Base-by-base conservation (phyloP, 2,797 vertebrate genomes). In the Sebastes hubbsi region DNA sequence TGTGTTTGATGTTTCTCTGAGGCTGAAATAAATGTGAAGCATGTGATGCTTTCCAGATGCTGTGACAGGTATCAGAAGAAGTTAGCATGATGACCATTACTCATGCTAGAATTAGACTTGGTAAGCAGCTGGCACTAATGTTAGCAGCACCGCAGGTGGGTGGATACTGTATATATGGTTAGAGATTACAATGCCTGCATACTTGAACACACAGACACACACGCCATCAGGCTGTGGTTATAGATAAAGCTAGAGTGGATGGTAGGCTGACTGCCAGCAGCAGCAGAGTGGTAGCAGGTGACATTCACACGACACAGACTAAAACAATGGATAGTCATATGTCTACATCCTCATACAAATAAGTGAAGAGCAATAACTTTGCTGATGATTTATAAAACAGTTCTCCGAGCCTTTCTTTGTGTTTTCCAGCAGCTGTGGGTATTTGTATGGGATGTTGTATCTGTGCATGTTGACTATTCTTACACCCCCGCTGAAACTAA, bases 171-270 rank as follows among this genome's bases (percentile, higher is more conserved):
- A 11, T 46, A 42, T 13, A 8, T 72, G 25, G 36, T 65, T 75
- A 55, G 22, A 58, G 64, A 82, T 59, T 34, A 29, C 42, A 80
- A 34, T 54, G 64, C 54, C 38, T 52, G 56, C 56, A 59, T 27
- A 58, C 22, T 22, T 34, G 55, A 76, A 46, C 59, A 63, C 11
- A 20, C 14, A 74, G 24, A 24, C 5, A 52, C 8, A 52, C 46
- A 9, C 52, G 32, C 49, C 60, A 78, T 80, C 78, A 80, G 56
- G 63, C 64, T 34, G 62, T 81, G 69, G 60, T 82, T 67, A 70
- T 67, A 85, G 90, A 90, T 90, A 89, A 88, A 76, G 63, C 34
- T 49, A 49, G 38, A 89, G 81, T 86, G 80, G 42, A 34, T 75
- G 75, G 30, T n/a, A 22, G 84, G 85, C 77, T 52, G 20, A 32